These are phyloP conservation scores for Colletes collaris DNA, from an alignment of 2,888 invertebrate genomes.

Conservation along the genomic window DNA sequence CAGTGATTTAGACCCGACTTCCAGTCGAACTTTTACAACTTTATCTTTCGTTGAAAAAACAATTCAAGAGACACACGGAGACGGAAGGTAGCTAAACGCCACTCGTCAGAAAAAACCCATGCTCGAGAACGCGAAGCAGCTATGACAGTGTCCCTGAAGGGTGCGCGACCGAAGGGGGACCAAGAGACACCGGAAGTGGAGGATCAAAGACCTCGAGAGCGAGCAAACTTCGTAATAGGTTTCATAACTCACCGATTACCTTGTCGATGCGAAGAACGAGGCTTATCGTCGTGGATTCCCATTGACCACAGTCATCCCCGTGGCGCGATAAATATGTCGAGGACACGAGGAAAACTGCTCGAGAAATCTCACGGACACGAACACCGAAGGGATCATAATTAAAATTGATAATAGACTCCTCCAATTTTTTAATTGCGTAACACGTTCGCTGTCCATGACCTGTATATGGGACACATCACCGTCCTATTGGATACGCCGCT, in stretches of 20 bases:
- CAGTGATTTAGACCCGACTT: too few relatives aligned
- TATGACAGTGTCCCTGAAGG: neutral
- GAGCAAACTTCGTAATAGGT: conserved; percentile 14
- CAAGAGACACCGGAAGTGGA: conserved; percentile 15
- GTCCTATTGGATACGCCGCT: too few relatives aligned
- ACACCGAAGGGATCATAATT: neutral
- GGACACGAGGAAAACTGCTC: conserved; percentile 16
- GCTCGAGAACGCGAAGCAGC: neutral
- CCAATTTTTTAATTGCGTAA: too few relatives aligned
- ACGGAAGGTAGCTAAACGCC: too few relatives aligned
- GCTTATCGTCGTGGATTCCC: conserved; percentile 31
- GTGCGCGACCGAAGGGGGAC: neutral
- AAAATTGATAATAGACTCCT: neutral
- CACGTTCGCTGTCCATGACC: too few relatives aligned
- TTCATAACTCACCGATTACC: conserved; percentile 26
- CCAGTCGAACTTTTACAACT: too few relatives aligned
- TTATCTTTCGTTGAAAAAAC: too few relatives aligned
- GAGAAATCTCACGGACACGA: conserved; percentile 10
- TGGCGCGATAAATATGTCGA: conserved; percentile 55
- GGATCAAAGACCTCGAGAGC: conserved; percentile 14
- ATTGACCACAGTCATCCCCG: conserved; percentile 11
- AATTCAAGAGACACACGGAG: too few relatives aligned
- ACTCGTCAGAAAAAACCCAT: neutral
- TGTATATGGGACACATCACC: too few relatives aligned
- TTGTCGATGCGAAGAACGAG: conserved; percentile 7